Evolutionary conservation across 2,888 invertebrate species (phyloP).

Genomic region (Brachyptera risi): DNA sequence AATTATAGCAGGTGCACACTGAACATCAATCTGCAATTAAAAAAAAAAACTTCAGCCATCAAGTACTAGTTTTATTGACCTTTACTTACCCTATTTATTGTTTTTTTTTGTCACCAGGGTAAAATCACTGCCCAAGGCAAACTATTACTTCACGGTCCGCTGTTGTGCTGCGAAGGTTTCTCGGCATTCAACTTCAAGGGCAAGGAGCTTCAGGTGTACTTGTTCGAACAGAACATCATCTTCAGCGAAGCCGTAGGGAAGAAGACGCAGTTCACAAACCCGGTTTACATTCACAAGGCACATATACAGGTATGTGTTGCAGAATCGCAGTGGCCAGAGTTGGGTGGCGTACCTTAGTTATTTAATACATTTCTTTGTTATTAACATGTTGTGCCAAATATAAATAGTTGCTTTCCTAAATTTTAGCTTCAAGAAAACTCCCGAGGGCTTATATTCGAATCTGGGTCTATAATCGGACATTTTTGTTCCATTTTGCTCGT

Average conservation of each 20-base stretch:
- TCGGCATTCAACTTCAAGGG: conserved; percentile 50
- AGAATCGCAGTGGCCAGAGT: conserved; percentile 47
- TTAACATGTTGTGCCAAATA: too few relatives aligned
- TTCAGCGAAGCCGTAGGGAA: conserved; percentile 92
- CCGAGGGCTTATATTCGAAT: too few relatives aligned
- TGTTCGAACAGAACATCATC: conserved; percentile 97
- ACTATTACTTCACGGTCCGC: conserved; percentile 78
- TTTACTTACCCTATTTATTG: too few relatives aligned
- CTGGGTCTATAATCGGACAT: too few relatives aligned
- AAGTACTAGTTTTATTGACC: too few relatives aligned
- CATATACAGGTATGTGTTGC: conserved; percentile 88
- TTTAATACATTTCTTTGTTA: too few relatives aligned
- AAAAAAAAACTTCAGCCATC: too few relatives aligned
- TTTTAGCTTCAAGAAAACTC: too few relatives aligned
- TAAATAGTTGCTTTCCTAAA: too few relatives aligned
- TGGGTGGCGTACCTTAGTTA: not conserved
- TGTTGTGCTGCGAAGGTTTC: conserved; percentile 63
- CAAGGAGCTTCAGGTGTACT: conserved; percentile 91
- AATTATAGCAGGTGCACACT: too few relatives aligned
- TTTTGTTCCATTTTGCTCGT: too few relatives aligned
- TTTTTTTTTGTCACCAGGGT: conserved; percentile 62
- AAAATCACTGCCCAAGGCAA: conserved; percentile 97
- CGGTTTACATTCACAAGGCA: conserved; percentile 91
- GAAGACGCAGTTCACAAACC: conserved; percentile 88
- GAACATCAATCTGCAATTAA: too few relatives aligned